Evolutionary conservation across 2,888 invertebrate species (phyloP), one percentile per base, ranked within the genome.

Genomic region (Eristalinus aeneus): DNA sequence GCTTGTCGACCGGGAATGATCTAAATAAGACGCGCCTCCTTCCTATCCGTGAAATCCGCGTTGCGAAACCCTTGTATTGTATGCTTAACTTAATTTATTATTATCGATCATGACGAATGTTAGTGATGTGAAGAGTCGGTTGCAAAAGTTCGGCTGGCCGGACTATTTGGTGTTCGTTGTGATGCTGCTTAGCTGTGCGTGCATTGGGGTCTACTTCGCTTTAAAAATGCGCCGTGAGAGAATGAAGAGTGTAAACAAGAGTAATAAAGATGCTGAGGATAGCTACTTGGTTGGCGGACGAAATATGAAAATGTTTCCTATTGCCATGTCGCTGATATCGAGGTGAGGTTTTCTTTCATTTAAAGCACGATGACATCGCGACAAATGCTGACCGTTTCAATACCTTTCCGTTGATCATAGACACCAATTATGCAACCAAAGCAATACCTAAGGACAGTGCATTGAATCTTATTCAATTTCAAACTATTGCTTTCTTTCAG

Each of bases 201-300:
- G 94, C 11, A 96, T 97, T 61, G 97, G 97, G 0, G 92, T 97
- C n/a, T 97, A 96, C 90, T 97, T 96, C 93, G 97, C 96, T 0
- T 95, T 96, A 88, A 93, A 95, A 90, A 95, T 95, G 90, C 90
- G 91, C 0, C 88, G 89, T 2, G 91, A 92, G 46, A 86, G 91
- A 1, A 95, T 95, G 83, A 90, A 90, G 72, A 78, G 87, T 27
- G 81, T 72, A n/a, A 22, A 10, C 22, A 56, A 78, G 6, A 89
- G 80, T 10, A 88, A 89, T 60, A 92, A 93, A 10, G 91, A 92
- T 34, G 92, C 92, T 34, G 93, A 94, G 60, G 94, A 94, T 88
- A 94, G 94, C 67, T 96, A 96, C 90, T 92, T 96, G 68, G 94
- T 96, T 80, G 96, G 95, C 1, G 95, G 95, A 61, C 92, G 95